Percentiles rank a stretch among this genome's conserved stretches.
These are phyloP conservation scores for Microctonus brassicae DNA, from an alignment of 2,888 invertebrate species.

Conservation along the genomic window DNA sequence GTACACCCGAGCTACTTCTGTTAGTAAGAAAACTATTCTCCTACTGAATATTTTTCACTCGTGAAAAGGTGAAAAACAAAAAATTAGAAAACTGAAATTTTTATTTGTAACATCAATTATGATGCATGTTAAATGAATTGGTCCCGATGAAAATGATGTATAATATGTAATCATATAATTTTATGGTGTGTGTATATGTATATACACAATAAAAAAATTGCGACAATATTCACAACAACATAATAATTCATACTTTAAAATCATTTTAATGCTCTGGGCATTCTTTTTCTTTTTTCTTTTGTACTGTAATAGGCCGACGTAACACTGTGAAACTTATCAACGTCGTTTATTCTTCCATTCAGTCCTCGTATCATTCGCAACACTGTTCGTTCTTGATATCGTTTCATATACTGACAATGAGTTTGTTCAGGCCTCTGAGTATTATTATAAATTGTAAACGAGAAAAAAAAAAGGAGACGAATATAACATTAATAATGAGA, in stretches of 20 bases:
- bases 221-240: constrained; percentile 65
- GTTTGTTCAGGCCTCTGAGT: constrained; percentile 36
- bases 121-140: constrained; percentile 36
- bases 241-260: constrained; percentile 56
- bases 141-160: constrained; percentile 33
- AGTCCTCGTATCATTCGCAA: constrained; percentile 28
- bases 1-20: constrained; percentile 40
- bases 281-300: constrained; percentile 61
- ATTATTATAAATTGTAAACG: constrained; percentile 27
- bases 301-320: constrained; percentile 65
- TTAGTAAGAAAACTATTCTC: constrained; percentile 34
- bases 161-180: constrained; percentile 32
- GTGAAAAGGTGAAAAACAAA: constrained; percentile 2
- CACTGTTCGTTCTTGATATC: constrained; percentile 33
- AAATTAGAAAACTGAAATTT: constrained; percentile 32
- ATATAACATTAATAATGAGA: not conserved
- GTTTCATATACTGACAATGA: constrained; percentile 21
- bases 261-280: constrained; percentile 59
- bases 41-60: not conserved
- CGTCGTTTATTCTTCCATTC: constrained; percentile 26
- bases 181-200: constrained; percentile 42
- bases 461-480: constrained; percentile 9
- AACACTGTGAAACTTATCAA: constrained; percentile 41
- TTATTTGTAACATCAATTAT: constrained; percentile 43
- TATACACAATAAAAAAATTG: constrained; percentile 65